Conservation (phyloP, 1,140 invertebrate genomes). For the Dinoponera quadriceps region DNA sequence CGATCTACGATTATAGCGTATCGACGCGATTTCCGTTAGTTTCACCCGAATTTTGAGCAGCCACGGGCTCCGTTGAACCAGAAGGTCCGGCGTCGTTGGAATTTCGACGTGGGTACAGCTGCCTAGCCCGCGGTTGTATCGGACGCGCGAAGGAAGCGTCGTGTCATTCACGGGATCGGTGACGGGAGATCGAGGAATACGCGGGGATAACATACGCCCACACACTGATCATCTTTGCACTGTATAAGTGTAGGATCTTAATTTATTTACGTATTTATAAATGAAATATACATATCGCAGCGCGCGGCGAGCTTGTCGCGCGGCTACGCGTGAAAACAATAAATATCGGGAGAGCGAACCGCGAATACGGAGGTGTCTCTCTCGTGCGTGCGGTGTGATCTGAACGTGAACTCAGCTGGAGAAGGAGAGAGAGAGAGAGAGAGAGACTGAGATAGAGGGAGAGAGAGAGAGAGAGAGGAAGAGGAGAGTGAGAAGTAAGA, state of each 20-base stretch:
- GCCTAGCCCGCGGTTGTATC: no score
- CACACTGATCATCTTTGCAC: background rate
- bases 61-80: no score
- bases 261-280: conserved; percentile 74
- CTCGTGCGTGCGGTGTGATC: conserved; percentile 10
- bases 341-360: conserved; percentile 68
- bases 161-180: conserved; percentile 27
- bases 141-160: no score
- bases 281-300: conserved; percentile 60
- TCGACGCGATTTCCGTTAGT: conserved; percentile 49
- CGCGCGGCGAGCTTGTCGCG: conserved; percentile 38
- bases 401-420: conserved; percentile 7
- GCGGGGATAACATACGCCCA: background rate
- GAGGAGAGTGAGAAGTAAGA: conserved; percentile 13
- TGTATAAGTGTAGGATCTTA: conserved; percentile 46
- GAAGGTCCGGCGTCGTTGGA: no score
- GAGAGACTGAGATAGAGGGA: conserved; percentile 25
- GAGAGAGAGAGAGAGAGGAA: conserved; percentile 59
- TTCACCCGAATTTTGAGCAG: conserved; percentile 52
- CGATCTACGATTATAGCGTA: conserved; percentile 47
- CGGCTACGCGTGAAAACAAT: conserved; percentile 59
- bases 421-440: conserved; percentile 53
- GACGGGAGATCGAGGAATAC: background rate
- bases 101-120: background rate
- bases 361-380: conserved; percentile 1